Evolutionary conservation across 1,140 invertebrate species (phyloP), one percentile per base, ranked within the genome.

Genomic region (Elysia chlorotica): DNA sequence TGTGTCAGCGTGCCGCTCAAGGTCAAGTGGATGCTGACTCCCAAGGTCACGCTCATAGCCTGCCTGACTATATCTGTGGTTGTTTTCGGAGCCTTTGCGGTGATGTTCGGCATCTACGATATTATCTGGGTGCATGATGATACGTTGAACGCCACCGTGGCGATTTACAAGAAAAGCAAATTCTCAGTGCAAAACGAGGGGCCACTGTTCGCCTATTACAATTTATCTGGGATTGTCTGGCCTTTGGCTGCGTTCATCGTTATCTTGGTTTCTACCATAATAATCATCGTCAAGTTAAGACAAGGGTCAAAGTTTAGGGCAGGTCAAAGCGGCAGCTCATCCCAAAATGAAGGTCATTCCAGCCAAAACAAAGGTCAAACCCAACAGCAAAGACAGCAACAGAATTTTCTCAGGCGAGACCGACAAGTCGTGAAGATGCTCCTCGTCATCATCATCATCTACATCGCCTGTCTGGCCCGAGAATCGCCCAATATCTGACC

Each of bases 41-140:
- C 65, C 10, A 68, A 37, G 30, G 17, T 33, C 2, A 48, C 65
- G 2, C 31, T 68, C 2, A 19, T 35, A 21, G n/a, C 56, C 4
- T 68, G 48, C 23, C 17, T 68, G 1, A 2, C 41, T 35, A 54
- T 68, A 25, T 68, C 65, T 3, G 2, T 56, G 1, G 30, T 31
- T 1, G 35, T 68, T 2, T 68, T 68, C 28, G 65, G 65, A 0
- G 53, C 41, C 28, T 68, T 68, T 35, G 17, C 30, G 6, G 65
- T 68, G 6, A 56, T 68, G 36, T 68, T 56, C 31, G 30, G 38
- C 19, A 68, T 68, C 21, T 68, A 68, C 65, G 48, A 68, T 25
- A 56, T 68, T 31, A 1, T 68, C 19, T 68, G 65, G 65, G 65
- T 68, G 4, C 35, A 31, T n/a, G 56, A 21, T 10, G 1, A 14